Evolutionary conservation across 2,888 invertebrate species (phyloP).

Genomic region (Philereme transversata): DNA sequence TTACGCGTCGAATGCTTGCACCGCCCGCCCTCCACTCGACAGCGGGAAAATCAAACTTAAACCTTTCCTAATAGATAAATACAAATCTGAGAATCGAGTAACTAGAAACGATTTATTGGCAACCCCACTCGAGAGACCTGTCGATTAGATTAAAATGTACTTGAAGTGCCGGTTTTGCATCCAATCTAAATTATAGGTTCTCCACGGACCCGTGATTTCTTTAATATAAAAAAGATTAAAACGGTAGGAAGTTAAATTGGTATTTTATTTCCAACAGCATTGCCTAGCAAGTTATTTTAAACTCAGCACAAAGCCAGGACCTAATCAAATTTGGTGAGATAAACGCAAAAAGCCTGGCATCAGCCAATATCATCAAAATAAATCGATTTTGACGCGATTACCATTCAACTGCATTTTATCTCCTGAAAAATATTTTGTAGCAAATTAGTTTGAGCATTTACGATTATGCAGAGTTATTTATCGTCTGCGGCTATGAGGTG

Average conservation of each 20-base stretch:
- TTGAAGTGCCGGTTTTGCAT: constrained; percentile 27
- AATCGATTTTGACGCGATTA: neutral
- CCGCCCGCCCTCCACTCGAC: constrained; percentile 54
- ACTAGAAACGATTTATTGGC: constrained; percentile 38
- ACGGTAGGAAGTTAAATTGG: constrained; percentile 3
- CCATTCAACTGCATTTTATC: neutral
- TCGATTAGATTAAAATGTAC: constrained; percentile 36
- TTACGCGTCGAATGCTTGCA: constrained; percentile 51
- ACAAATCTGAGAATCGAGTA: constrained; percentile 52
- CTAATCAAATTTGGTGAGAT: neutral
- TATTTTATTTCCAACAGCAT: constrained; percentile 1
- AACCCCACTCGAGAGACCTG: constrained; percentile 33
- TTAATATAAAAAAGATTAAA: constrained; percentile 20
- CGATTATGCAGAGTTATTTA: constrained; percentile 39
- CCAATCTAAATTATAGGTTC: constrained; percentile 27
- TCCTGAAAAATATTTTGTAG: constrained; percentile 18
- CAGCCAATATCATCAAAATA: neutral
- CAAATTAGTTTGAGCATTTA: constrained; percentile 33
- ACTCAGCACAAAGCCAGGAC: neutral
- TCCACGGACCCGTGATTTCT: constrained; percentile 10
- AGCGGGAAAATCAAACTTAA: constrained; percentile 66
- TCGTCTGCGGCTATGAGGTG: constrained; percentile 43
- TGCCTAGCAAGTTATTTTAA: neutral
- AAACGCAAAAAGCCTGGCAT: neutral
- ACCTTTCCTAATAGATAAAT: constrained; percentile 66